Evolutionary conservation across 2,888 invertebrate genomes (phyloP).

Genomic region (Pristionchus maxplancki): DNA sequence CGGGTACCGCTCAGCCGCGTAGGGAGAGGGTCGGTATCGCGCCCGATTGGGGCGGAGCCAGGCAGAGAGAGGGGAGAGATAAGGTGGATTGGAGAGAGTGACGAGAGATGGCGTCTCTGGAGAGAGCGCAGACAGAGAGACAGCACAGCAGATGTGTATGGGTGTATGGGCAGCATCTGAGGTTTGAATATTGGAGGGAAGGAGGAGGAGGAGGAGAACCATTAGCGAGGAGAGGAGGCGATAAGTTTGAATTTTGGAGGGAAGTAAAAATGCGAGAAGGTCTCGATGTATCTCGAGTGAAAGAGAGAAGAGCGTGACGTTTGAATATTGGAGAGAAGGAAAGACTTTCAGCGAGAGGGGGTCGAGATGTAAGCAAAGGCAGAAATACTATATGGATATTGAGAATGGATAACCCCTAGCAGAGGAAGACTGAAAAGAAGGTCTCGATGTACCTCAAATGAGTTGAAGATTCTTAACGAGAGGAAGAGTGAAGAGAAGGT

Average conservation of each 20-base stretch:
- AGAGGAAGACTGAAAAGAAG: too few species aligned
- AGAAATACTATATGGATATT: too few species aligned
- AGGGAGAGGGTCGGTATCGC: background rate
- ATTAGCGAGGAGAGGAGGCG: too few species aligned
- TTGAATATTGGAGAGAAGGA: too few species aligned
- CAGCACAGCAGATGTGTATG: background rate
- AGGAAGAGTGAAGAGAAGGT: background rate
- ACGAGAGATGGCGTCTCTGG: conserved; percentile 9
- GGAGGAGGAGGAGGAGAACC: background rate
- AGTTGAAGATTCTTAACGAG: too few species aligned
- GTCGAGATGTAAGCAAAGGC: too few species aligned
- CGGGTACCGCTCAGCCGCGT: background rate
- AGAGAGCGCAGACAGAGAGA: conserved; percentile 13
- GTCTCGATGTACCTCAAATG: background rate
- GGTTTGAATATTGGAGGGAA: background rate
- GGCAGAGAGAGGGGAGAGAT: conserved; percentile 26
- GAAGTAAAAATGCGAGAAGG: background rate
- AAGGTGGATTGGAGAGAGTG: background rate
- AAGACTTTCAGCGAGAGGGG: too few species aligned
- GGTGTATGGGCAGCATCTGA: background rate
- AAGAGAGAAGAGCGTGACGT: background rate
- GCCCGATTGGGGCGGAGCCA: background rate
- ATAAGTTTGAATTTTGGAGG: background rate
- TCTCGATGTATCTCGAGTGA: background rate
- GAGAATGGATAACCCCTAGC: too few species aligned